Conservation (phyloP, 2,888 invertebrate species). For the Chalcis sispes region DNA sequence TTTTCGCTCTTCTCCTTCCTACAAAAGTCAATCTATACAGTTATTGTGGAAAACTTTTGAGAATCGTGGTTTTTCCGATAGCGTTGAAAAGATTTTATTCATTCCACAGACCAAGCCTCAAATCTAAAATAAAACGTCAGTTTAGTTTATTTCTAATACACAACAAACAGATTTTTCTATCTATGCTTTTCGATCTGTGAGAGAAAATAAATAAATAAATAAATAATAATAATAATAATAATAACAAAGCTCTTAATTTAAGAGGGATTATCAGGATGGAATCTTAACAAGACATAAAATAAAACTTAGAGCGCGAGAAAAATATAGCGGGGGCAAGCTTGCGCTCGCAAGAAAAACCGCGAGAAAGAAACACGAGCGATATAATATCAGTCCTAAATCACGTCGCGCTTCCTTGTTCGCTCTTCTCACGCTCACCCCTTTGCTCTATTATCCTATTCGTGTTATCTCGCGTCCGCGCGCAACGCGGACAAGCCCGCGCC, state of each 20-base stretch:
- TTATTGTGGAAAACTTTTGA: too few species aligned
- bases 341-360: too few species aligned
- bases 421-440: too few species aligned
- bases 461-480: conserved; percentile 51
- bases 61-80: too few species aligned
- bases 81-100: too few species aligned
- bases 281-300: conserved; percentile 51
- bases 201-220: too few species aligned
- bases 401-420: conserved; percentile 38
- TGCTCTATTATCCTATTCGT: conserved; percentile 50
- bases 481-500: conserved; percentile 24
- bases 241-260: conserved; percentile 44
- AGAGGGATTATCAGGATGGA: conserved; percentile 9
- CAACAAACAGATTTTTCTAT: conserved; percentile 18
- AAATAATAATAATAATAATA: too few species aligned
- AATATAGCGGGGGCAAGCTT: conserved; percentile 35
- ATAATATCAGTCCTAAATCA: conserved; percentile 56
- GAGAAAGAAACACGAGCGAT: conserved; percentile 42
- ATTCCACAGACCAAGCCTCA: conserved; percentile 19
- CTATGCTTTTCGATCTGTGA: too few species aligned
- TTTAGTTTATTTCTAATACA: conserved; percentile 17
- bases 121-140: conserved; percentile 24
- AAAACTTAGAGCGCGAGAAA: conserved; percentile 48
- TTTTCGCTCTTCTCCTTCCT: too few species aligned
- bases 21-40: too few species aligned